phyloP scores from a whole-genome alignment of 2,113 vertebrate genomes.

The Cathartes aura region DNA sequence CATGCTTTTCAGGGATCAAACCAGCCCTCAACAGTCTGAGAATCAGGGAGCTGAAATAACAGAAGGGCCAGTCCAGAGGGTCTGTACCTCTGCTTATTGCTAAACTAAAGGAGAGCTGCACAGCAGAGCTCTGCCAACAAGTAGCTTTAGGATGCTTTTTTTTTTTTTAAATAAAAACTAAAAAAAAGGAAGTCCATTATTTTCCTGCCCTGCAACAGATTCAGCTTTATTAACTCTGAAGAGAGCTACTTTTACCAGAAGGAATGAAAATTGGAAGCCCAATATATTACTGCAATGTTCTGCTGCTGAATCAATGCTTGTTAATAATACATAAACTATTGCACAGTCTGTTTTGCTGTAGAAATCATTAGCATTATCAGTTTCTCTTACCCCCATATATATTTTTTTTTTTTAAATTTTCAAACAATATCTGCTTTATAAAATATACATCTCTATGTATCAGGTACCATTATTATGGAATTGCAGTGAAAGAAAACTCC shows the following conservation, averaged over 20 bases:
- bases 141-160: neutral
- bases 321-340: neutral
- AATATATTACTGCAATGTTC: neutral
- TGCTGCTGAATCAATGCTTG: neutral
- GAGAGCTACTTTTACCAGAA: constrained; percentile 52
- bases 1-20: neutral
- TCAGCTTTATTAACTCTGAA: constrained; percentile 48
- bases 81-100: neutral
- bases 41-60: neutral
- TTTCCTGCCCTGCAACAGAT: constrained; percentile 18
- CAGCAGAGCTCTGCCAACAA: neutral
- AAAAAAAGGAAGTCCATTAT: neutral
- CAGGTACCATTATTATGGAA: constrained; percentile 99
- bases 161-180: neutral
- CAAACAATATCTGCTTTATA: neutral
- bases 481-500: constrained; percentile 97
- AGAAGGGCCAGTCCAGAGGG: neutral
- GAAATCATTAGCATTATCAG: neutral
- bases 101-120: constrained; percentile 4
- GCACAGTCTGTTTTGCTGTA: neutral
- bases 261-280: constrained; percentile 31
- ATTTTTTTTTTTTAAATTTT: neutral
- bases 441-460: constrained; percentile 20
- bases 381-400: neutral
- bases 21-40: neutral